phyloP scores from a whole-genome alignment of 2,113 vertebrate species.

The Seriola aureovittata region DNA sequence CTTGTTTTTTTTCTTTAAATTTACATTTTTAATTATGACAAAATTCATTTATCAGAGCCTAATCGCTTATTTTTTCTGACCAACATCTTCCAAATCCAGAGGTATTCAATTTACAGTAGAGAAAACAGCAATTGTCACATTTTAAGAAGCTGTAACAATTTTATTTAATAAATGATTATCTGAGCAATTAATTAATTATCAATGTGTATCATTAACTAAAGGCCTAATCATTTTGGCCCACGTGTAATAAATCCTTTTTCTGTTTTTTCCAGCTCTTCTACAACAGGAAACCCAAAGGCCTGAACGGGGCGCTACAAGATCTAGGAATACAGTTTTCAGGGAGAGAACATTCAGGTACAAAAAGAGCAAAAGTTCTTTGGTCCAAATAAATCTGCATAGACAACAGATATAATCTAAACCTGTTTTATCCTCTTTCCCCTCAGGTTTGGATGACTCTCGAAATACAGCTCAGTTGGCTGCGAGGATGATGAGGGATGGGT shows the following conservation, averaged over 20 bases:
- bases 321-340: slow-evolving; percentile 94
- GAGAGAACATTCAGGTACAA: slow-evolving; percentile 92
- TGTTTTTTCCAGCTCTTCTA: slow-evolving; percentile 88
- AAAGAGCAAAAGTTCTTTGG: background rate
- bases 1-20: background rate
- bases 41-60: background rate
- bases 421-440: slow-evolving; percentile 3
- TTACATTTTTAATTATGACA: background rate
- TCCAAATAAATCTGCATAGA: background rate
- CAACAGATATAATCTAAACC: background rate
- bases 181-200: background rate
- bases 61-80: background rate
- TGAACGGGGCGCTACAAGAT: slow-evolving; percentile 94
- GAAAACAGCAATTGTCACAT: background rate
- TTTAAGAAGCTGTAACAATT: background rate
- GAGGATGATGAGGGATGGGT: slow-evolving; percentile 93
- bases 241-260: background rate
- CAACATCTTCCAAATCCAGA: background rate
- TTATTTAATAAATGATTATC: background rate
- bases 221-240: background rate
- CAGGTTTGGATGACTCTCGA: slow-evolving; percentile 94
- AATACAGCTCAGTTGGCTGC: slow-evolving; percentile 93
- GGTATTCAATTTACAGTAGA: background rate
- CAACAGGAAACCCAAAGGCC: slow-evolving; percentile 92
- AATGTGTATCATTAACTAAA: too few species aligned